Evolutionary conservation across 2,888 invertebrate genomes (phyloP).

Genomic region (Augochlorella aurata): DNA sequence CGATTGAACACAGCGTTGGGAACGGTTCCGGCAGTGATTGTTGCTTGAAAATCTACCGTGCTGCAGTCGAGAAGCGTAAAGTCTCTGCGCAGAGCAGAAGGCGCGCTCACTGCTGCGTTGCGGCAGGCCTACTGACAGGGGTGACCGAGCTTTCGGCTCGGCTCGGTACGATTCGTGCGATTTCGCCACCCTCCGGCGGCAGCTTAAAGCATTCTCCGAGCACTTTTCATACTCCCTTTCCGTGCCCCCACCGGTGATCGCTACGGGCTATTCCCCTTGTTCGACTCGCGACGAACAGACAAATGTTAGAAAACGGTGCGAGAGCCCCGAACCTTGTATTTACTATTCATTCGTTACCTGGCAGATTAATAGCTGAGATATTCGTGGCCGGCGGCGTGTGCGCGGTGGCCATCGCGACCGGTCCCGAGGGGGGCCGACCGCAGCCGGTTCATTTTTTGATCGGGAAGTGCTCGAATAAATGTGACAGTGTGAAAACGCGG

Average conservation of each 20-base stretch:
- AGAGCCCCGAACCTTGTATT: conserved; percentile 45
- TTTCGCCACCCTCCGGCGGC: conserved; percentile 71
- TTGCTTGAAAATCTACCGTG: background rate
- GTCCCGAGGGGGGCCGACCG: too few species aligned
- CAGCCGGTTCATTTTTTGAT: too few species aligned
- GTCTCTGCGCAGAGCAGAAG: conserved; percentile 55
- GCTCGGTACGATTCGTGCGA: conserved; percentile 71
- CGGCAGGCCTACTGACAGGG: conserved; percentile 78
- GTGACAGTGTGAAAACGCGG: too few species aligned
- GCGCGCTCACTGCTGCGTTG: conserved; percentile 78
- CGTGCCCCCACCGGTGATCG: conserved; percentile 56
- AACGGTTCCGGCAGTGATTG: background rate
- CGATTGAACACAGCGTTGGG: background rate
- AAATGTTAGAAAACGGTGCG: conserved; percentile 57
- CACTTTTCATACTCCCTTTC: conserved; percentile 74
- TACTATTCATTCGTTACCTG: conserved; percentile 46
- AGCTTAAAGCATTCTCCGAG: conserved; percentile 75
- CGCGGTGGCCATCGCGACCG: too few species aligned
- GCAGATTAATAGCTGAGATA: conserved; percentile 35
- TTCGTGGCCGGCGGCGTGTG: conserved; percentile 26
- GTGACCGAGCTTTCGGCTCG: conserved; percentile 71
- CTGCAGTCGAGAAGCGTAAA: conserved; percentile 31
- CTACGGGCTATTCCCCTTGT: conserved; percentile 57
- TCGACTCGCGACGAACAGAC: conserved; percentile 49
- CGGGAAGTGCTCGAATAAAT: too few species aligned